A percentile compares a stretch with the other conserved stretches of the same genome.
Conservation (phyloP, 23 tunicate genomes). For the Clavelina lepadiformis region DNA sequence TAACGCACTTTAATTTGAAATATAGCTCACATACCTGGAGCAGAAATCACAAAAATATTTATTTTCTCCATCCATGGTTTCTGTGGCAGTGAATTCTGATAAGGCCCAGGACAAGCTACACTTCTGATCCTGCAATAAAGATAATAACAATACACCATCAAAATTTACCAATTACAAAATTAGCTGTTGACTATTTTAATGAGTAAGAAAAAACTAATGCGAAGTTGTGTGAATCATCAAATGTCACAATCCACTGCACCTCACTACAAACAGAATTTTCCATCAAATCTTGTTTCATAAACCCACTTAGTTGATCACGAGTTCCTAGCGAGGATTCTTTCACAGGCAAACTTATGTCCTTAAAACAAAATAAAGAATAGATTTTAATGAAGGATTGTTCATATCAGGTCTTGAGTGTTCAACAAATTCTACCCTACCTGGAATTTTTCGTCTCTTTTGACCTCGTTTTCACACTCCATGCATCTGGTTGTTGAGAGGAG, state of each 20-base stretch:
- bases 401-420: background rate
- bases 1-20: no score
- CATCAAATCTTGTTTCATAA: no score
- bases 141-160: no score
- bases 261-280: no score
- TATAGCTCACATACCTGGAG: constrained; percentile 30
- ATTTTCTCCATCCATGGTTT: constrained; percentile 59
- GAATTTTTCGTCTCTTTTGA: constrained; percentile 38
- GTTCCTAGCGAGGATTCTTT: no score
- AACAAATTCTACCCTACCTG: constrained; percentile 19
- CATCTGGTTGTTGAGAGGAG: constrained; percentile 47
- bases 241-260: no score
- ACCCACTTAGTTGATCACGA: no score
- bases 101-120: constrained; percentile 62
- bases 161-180: no score
- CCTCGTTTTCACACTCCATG: constrained; percentile 59
- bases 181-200: no score
- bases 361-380: background rate
- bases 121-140: constrained; percentile 4
- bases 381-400: background rate
- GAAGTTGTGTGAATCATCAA: no score
- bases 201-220: no score
- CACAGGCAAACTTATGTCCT: constrained; percentile 26
- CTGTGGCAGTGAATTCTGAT: constrained; percentile 24
- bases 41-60: constrained; percentile 59